Percentiles rank a stretch among this genome's conserved stretches.
phyloP scores from a whole-genome alignment of 2,888 invertebrate species.

The Calephelis perditalis region DNA sequence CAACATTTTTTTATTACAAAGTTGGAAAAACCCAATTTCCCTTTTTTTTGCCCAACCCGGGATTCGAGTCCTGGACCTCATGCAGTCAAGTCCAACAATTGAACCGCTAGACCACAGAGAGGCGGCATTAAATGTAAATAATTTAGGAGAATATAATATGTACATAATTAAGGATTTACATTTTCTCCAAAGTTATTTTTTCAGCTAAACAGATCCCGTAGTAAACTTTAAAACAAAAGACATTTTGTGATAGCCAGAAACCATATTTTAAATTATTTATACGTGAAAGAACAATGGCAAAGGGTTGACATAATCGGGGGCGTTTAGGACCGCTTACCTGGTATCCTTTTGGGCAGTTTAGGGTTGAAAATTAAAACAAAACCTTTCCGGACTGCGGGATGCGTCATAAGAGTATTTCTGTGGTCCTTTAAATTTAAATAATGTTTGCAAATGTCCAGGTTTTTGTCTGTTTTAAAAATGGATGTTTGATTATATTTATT shows the following conservation, averaged over 20 bases:
- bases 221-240: constrained; percentile 1
- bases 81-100: too few relatives aligned
- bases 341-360: constrained; percentile 3
- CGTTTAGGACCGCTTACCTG: constrained; percentile 6
- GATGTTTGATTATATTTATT: background rate
- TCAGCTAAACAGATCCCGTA: background rate
- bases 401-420: constrained; percentile 11
- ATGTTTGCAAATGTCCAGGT: background rate
- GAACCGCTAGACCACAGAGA: too few relatives aligned
- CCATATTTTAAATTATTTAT: constrained; percentile 7
- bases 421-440: constrained; percentile 5
- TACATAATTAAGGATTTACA: too few relatives aligned
- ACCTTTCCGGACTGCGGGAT: background rate
- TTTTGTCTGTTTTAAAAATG: background rate
- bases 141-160: too few relatives aligned
- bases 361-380: constrained; percentile 10
- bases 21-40: too few relatives aligned
- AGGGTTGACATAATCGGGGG: constrained; percentile 9
- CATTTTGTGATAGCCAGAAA: constrained; percentile 2
- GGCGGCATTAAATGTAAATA: too few relatives aligned
- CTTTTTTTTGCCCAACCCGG: too few relatives aligned
- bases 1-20: too few relatives aligned
- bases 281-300: constrained; percentile 3
- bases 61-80: too few relatives aligned
- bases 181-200: too few relatives aligned